These are phyloP conservation scores for Seira sanloemensis DNA, from an alignment of 2,888 invertebrate species.

Conservation along the genomic window DNA sequence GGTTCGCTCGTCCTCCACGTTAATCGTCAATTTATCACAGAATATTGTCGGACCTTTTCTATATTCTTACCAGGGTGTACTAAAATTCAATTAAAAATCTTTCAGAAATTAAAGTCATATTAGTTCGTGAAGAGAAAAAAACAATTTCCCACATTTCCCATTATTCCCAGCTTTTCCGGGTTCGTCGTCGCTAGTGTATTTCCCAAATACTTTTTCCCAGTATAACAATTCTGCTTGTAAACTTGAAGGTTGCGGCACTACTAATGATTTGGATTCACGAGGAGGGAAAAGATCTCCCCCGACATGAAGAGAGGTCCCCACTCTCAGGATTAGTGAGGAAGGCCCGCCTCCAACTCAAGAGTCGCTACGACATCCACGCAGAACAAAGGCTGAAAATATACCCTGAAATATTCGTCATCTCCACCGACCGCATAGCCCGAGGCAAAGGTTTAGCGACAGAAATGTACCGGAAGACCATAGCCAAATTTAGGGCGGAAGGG, in stretches of 20 bases:
- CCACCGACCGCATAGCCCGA: slow-evolving; percentile 26
- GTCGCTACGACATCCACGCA: slow-evolving; percentile 24
- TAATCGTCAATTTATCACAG: too few species aligned
- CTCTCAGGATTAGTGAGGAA: background rate
- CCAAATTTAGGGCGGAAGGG: slow-evolving; percentile 10
- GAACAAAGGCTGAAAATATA: slow-evolving; percentile 17
- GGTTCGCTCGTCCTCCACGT: too few species aligned
- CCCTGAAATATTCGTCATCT: slow-evolving; percentile 44
- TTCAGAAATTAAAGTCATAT: too few species aligned
- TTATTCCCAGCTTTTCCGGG: too few species aligned
- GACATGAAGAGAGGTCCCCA: slow-evolving; percentile 19
- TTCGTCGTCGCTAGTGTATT: too few species aligned
- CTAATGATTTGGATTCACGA: slow-evolving; percentile 41
- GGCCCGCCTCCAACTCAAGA: background rate
- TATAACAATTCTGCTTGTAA: too few species aligned
- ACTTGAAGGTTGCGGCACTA: slow-evolving; percentile 52
- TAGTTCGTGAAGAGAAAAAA: too few species aligned
- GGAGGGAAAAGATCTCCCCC: slow-evolving; percentile 23
- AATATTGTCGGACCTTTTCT: too few species aligned
- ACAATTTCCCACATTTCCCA: too few species aligned
- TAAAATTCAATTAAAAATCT: too few species aligned
- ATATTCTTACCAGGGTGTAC: too few species aligned
- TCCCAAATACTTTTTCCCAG: too few species aligned
- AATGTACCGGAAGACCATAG: slow-evolving; percentile 44
- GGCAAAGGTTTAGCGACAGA: slow-evolving; percentile 55